phyloP scores from a whole-genome alignment of 2,888 invertebrate species.

The Sarcophaga subvicina region DNA sequence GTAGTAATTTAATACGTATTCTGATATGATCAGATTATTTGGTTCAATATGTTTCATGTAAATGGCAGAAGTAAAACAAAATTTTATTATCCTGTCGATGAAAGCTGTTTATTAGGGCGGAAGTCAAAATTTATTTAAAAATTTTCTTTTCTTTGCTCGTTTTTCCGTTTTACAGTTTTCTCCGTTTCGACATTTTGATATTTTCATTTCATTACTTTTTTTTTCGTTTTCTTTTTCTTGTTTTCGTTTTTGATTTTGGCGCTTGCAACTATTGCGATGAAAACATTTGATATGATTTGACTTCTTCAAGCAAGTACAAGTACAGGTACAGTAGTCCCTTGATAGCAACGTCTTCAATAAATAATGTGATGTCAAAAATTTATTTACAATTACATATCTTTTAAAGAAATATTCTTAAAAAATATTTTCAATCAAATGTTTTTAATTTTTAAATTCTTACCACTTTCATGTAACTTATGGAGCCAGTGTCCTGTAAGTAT shows the following conservation, averaged over 20 bases:
- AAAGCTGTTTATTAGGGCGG: constrained; percentile 62
- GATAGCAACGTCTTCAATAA: not conserved
- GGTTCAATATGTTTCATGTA: constrained; percentile 29
- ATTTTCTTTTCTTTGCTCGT: constrained; percentile 35
- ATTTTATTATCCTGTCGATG: constrained; percentile 64
- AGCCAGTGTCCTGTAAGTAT: too few relatives aligned
- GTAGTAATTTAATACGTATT: not conserved
- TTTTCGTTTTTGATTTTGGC: too few relatives aligned
- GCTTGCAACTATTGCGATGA: constrained; percentile 20
- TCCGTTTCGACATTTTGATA: not conserved
- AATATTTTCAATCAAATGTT: not conserved
- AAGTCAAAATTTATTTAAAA: constrained; percentile 58
- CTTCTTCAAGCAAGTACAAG: not conserved
- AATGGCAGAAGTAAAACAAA: constrained; percentile 26
- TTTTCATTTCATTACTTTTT: constrained; percentile 4
- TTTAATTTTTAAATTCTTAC: not conserved
- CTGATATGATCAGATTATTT: constrained; percentile 32
- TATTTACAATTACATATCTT: not conserved
- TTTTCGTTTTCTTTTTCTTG: not conserved
- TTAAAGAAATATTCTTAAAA: not conserved
- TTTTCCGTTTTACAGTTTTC: constrained; percentile 1
- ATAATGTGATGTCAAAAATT: not conserved
- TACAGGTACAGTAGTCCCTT: not conserved
- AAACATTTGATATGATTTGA: constrained; percentile 49
- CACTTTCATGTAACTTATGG: not conserved